Evolutionary conservation across 2,113 vertebrate genomes (phyloP), one percentile per base, ranked within the genome.

Genomic region (Coptodon rendalli): DNA sequence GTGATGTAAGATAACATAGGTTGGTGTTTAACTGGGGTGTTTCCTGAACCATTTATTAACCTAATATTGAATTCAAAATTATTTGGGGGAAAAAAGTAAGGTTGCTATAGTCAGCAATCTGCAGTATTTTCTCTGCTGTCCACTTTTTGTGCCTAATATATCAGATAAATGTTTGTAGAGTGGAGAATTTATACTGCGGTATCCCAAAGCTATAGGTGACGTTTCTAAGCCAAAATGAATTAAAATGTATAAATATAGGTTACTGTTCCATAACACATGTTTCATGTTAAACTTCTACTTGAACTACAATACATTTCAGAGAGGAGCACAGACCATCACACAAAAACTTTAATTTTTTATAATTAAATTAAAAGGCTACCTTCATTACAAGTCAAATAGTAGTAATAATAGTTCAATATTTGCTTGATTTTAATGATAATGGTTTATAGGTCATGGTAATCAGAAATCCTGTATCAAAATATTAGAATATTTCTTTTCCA

Each of bases 191-290:
- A 43, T 16, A 27, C 66, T 45, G 66, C 0, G 22, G 5, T 73
- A 73, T 45, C 22, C 13, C 22, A 45, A 73, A 45, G 1, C 38
- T 71, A 24, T 9, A 71, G 38, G 66, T 14, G 22, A 66, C n/a
- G 31, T 66, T 38, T 22, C 61, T 66, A 0, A 66, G 10, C 61
- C 61, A 38, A 38, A 38, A 2, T 22, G 19, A 66, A 66, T 66
- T 66, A 38, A 66, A 66, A 66, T 66, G 1, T 38, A 66, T 66
- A 66, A 66, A 68, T 68, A 14, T 40, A 73, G 40, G 22, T 48
- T 5, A 73, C 68, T 3, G 1, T 48, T 73, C 40, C 68, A 10
- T 73, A 17, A 17, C 5, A 48, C 66, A 24, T 5, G 0, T 43
- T 73, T 73, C 38, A 1, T 45, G 68, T 45, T 45, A 73, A 73